phyloP scores from a whole-genome alignment of 2,888 invertebrate species.

The Amblyjoppa proteus region DNA sequence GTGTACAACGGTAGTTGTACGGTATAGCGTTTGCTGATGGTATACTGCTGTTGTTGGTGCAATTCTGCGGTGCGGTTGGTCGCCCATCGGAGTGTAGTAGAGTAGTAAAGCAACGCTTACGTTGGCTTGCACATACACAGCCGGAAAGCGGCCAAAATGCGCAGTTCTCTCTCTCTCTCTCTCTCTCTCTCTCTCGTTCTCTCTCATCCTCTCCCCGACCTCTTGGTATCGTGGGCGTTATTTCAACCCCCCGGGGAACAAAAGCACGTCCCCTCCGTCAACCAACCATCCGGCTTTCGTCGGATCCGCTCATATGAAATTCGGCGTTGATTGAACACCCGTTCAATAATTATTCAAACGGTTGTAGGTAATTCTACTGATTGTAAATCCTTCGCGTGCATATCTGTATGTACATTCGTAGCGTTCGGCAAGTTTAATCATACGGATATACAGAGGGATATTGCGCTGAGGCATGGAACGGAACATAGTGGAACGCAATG shows the following conservation, averaged over 20 bases:
- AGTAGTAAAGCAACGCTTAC: conserved; percentile 57
- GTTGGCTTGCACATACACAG: conserved; percentile 38
- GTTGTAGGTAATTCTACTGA: conserved; percentile 58
- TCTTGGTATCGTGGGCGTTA: conserved; percentile 22
- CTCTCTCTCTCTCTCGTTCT: conserved; percentile 22
- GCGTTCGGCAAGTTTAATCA: background rate
- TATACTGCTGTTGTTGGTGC: conserved; percentile 46
- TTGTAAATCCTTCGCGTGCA: conserved; percentile 36
- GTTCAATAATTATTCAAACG: conserved; percentile 61
- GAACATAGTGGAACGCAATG: background rate
- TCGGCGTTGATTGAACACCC: conserved; percentile 61
- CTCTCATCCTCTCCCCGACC: conserved; percentile 22
- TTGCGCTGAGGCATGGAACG: background rate
- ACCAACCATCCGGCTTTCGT: conserved; percentile 36
- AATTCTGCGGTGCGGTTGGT: conserved; percentile 37
- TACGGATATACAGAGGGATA: background rate
- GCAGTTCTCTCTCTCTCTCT: conserved; percentile 25
- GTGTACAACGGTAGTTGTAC: conserved; percentile 10
- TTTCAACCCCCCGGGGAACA: conserved; percentile 41
- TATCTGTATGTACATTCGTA: background rate
- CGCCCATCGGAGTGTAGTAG: conserved; percentile 38
- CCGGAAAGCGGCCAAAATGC: conserved; percentile 54
- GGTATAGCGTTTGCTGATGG: conserved; percentile 24
- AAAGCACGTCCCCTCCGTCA: conserved; percentile 48
- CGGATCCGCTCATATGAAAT: conserved; percentile 58